Conservation (phyloP, 2,113 vertebrate genomes). For the Microtus oregoni region DNA sequence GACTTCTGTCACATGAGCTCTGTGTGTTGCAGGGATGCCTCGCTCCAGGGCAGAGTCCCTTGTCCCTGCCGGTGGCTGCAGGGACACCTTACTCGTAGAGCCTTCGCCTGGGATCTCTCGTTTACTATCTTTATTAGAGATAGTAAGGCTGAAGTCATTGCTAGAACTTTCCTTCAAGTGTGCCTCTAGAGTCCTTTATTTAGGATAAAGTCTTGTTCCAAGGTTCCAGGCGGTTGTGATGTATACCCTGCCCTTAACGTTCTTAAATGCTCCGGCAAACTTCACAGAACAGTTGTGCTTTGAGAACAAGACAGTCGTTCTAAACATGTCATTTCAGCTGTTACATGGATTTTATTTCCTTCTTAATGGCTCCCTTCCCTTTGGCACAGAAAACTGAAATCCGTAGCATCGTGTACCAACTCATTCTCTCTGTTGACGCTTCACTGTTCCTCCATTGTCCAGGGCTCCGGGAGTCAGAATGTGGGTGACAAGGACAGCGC, state of each 20-base stretch:
- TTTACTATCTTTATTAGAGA: not conserved
- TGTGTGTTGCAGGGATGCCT: not conserved
- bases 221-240: too few relatives aligned
- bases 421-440: not conserved
- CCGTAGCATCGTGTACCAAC: not conserved
- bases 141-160: not conserved
- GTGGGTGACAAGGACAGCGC: not conserved
- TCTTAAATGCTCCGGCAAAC: not conserved
- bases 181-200: not conserved
- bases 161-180: not conserved
- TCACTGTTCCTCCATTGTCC: not conserved
- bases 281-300: not conserved
- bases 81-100: not conserved
- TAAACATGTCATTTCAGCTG: not conserved
- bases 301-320: conserved; percentile 46
- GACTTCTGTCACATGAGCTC: not conserved
- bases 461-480: not conserved
- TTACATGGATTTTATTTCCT: not conserved
- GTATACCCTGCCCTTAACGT: not conserved
- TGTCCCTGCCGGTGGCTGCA: accelerated
- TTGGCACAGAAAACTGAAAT: conserved; percentile 7
- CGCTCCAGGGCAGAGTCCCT: too few relatives aligned
- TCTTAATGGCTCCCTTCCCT: conserved; percentile 30
- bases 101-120: not conserved
- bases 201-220: not conserved